Conservation (phyloP, 2,888 invertebrate genomes). For the Entomobrya multifasciata region DNA sequence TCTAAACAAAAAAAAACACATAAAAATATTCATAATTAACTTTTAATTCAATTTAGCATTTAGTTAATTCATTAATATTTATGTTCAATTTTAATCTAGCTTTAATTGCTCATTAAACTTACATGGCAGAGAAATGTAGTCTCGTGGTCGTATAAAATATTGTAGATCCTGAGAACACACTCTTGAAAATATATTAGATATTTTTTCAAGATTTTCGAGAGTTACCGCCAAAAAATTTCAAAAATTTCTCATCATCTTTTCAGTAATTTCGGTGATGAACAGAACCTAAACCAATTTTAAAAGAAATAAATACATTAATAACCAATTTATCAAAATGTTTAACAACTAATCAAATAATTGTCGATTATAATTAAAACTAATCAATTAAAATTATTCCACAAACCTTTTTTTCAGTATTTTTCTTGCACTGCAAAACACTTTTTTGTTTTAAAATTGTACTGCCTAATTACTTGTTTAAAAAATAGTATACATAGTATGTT, state of each 20-base stretch:
- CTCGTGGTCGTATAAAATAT: slow-evolving; percentile 51
- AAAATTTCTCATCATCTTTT: slow-evolving; percentile 24
- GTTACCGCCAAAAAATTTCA: slow-evolving; percentile 24
- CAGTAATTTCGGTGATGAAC: slow-evolving; percentile 50
- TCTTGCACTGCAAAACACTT: too few relatives aligned
- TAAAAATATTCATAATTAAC: too few relatives aligned
- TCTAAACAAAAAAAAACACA: background rate
- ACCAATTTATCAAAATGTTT: background rate
- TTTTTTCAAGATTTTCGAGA: slow-evolving; percentile 33
- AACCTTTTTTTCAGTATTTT: too few relatives aligned
- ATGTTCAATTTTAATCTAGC: too few relatives aligned
- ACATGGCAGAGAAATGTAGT: slow-evolving; percentile 41
- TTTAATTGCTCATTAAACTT: background rate
- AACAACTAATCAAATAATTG: too few relatives aligned
- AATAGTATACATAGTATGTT: too few relatives aligned
- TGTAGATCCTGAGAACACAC: slow-evolving; percentile 61
- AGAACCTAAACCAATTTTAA: background rate
- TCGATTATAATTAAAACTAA: background rate
- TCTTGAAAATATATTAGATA: slow-evolving; percentile 47
- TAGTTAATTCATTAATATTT: too few relatives aligned
- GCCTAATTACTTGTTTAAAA: too few relatives aligned
- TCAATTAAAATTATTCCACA: too few relatives aligned
- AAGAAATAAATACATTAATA: background rate
- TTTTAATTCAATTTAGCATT: too few relatives aligned
- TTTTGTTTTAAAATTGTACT: too few relatives aligned